Base-by-base conservation (phyloP, 2,888 invertebrate genomes). In the Pyralis farinalis region DNA sequence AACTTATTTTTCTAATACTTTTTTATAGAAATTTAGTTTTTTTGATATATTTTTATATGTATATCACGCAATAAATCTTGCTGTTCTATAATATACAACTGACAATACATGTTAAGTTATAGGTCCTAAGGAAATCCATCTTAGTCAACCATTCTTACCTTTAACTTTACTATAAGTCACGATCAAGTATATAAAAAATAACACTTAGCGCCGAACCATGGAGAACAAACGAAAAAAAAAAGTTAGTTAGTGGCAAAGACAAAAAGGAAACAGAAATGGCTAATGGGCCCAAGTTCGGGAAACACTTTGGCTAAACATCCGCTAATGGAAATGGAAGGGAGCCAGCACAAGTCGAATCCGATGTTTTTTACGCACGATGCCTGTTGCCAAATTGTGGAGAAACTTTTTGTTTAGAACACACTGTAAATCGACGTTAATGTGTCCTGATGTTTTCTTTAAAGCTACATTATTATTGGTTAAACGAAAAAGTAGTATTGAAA, bases 301-400 rank as follows among this genome's bases (percentile, higher is more conserved):
- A 86, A 85, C 85, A 84, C 83, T 87, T 86, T 81, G 73, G 83
- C 82, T 87, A 86, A 88, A 86, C 79, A 87, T 83, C 74, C 72
- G 63, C 84, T 88, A 87, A 88, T 88, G 87, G 87, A 85, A 82
- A 85, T 87, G 86, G 86, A 86, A 83, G 71, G 67, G 58, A 71
- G 87, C 86, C 86, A 87, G 82, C 53, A 50, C 40, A 39, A 59
- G 57, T 58, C 49, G 58, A 65, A 63, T 70, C 67, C 50, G 63
- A 76, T 76, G 76, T 81, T 83, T 84, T 79, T 65, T 69, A 79
- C 71, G 66, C 69, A 68, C 62, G 55, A 55, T 56, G 63, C 59
- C 58, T 57, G 62, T 59, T 81, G 84, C 84, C 83, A 84, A 86
- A 75, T 74, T 62, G 72, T 58, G 52, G 60, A 49, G 47, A 44